phyloP scores from a whole-genome alignment of 2,113 vertebrate genomes.

The Chelonoidis abingdonii region DNA sequence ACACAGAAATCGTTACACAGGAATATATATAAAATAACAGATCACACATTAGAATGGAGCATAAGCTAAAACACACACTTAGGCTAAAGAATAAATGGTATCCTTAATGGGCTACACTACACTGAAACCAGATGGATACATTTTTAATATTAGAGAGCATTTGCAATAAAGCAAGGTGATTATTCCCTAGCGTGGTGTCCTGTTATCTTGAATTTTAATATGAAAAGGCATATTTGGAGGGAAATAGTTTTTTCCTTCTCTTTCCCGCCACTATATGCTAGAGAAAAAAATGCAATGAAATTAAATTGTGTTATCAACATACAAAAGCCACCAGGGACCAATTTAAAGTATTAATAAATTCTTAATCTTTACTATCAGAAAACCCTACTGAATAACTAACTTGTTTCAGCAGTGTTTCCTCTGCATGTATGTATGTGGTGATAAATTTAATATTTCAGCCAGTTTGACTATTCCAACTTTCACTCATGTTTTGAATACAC shows the following conservation, averaged over 20 bases:
- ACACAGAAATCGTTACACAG: background rate
- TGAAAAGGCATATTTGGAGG: background rate
- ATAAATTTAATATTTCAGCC: background rate
- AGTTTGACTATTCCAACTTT: background rate
- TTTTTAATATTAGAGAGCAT: background rate
- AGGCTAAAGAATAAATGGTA: background rate
- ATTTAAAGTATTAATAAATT: background rate
- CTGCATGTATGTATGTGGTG: background rate
- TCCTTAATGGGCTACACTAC: background rate
- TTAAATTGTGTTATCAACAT: background rate
- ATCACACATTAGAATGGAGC: background rate
- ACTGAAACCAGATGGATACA: rapidly evolving
- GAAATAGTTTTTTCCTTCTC: background rate
- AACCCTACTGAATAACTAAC: background rate
- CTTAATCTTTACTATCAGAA: too few species aligned
- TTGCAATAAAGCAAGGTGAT: rapidly evolving
- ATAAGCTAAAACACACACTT: background rate
- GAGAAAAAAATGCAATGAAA: background rate
- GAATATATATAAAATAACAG: background rate
- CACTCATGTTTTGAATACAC: background rate
- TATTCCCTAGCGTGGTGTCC: background rate
- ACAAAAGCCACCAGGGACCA: too few species aligned
- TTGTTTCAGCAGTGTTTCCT: background rate
- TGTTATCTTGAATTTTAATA: background rate
- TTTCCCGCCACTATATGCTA: background rate